phyloP scores from a whole-genome alignment of 2,888 invertebrate species.

The Eurois occulta region DNA sequence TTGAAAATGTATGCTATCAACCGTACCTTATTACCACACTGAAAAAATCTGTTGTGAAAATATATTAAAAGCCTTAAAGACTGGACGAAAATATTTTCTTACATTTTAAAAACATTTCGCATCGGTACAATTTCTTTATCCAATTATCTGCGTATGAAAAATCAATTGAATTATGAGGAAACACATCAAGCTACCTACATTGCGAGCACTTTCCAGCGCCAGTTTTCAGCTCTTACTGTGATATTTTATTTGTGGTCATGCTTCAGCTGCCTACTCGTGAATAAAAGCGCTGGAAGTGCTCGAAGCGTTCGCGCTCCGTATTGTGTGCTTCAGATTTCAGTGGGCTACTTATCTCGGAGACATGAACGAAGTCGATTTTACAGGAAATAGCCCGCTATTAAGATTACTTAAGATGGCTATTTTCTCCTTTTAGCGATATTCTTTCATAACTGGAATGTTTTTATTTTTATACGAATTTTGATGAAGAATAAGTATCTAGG shows the following conservation, averaged over 20 bases:
- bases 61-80: too few species aligned
- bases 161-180: background rate
- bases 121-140: background rate
- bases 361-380: constrained; percentile 36
- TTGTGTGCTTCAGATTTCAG: constrained; percentile 56
- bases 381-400: constrained; percentile 35
- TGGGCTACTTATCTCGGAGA: constrained; percentile 54
- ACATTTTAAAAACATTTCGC: background rate
- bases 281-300: constrained; percentile 54
- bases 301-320: constrained; percentile 40
- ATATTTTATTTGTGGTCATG: constrained; percentile 51
- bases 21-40: background rate
- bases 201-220: background rate
- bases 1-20: background rate
- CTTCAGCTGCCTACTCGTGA: constrained; percentile 30
- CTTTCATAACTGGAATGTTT: background rate
- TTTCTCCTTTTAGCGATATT: constrained; percentile 21
- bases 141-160: background rate
- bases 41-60: background rate
- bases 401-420: constrained; percentile 25
- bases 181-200: background rate
- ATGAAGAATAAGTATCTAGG: background rate
- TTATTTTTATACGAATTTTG: constrained; percentile 20
- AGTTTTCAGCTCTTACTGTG: constrained; percentile 30
- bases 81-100: background rate